Evolutionary conservation across 37 sponge, comb jelly and placozoan genomes (phyloP).

Genomic region (Hormiphora californensis): DNA sequence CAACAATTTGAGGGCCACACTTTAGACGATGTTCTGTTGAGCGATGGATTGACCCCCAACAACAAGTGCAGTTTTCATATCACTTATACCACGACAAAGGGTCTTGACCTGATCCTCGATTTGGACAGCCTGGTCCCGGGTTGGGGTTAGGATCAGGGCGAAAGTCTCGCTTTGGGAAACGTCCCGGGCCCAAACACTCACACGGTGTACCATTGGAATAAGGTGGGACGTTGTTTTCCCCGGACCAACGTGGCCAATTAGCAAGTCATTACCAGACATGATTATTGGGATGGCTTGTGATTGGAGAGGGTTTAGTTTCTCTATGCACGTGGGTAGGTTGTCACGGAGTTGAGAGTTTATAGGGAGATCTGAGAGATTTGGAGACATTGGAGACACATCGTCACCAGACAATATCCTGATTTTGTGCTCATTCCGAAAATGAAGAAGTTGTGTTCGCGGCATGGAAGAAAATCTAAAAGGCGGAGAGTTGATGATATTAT

Average conservation of each 20-base stretch:
- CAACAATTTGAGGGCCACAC: too few species aligned
- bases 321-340: not conserved
- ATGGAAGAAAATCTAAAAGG: not conserved
- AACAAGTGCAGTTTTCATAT: slow-evolving; percentile 75
- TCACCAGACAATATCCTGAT: not conserved
- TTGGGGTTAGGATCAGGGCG: slow-evolving; percentile 69
- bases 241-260: not conserved
- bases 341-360: not conserved
- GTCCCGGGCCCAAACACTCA: not conserved
- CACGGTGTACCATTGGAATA: slow-evolving; percentile 63
- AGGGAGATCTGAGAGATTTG: too few species aligned
- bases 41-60: slow-evolving; percentile 79
- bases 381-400: too few species aligned
- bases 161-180: slow-evolving; percentile 5
- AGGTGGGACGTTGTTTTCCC: slow-evolving; percentile 74
- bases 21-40: slow-evolving; percentile 72
- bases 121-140: slow-evolving; percentile 79
- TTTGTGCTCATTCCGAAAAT: not conserved
- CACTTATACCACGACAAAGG: slow-evolving; percentile 63
- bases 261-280: not conserved
- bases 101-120: slow-evolving; percentile 73
- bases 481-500: not conserved
- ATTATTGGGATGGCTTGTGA: slow-evolving; percentile 44
- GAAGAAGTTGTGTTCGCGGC: not conserved
- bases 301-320: slow-evolving; percentile 4